Base-by-base conservation (phyloP, 2,888 invertebrate genomes). In the Cordilura impudica region DNA sequence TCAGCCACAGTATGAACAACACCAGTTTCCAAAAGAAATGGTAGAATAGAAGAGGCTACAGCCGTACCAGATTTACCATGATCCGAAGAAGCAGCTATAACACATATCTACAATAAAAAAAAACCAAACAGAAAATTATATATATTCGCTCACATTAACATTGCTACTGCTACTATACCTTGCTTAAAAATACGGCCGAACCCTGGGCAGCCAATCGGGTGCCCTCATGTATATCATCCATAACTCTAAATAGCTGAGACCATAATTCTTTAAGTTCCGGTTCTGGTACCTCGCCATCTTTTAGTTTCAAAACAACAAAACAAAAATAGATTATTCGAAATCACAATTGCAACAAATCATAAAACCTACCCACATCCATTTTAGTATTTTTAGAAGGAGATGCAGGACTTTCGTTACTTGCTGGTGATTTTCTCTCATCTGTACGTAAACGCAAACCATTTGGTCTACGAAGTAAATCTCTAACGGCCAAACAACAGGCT, bases 141-240 rank as follows among this genome's bases (percentile, higher is more conserved):
- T n/a, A n/a, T n/a, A n/a, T n/a, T n/a, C n/a, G n/a, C n/a, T n/a
- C n/a, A n/a, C n/a, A n/a, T n/a, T n/a, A n/a, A n/a, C n/a, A n/a
- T n/a, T n/a, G n/a, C n/a, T n/a, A n/a, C n/a, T n/a, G n/a, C n/a
- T n/a, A n/a, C n/a, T n/a, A 12, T 88, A 95, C 95, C 91, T 95
- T 95, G 83, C 95, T 94, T 14, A 97, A 90, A 18, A 94, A 91
- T 82, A 91, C 92, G 0, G 94, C 92, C 0, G 96, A 94, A 69
- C 92, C 93, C 5, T 92, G 93, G 4, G 96, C 96, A 0, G 95
- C 93, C 76, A 93, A 90, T 58, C 97, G 90, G 0, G 96, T 96
- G 21, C 94, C 95, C 87, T 96, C 97, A 88, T 98, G 98, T 83
- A 97, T 95, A 89, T 98, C 98, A 87, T 98, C 98, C 94, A 97